phyloP scores from a whole-genome alignment of 2,113 vertebrate species.

The Clupea harengus region DNA sequence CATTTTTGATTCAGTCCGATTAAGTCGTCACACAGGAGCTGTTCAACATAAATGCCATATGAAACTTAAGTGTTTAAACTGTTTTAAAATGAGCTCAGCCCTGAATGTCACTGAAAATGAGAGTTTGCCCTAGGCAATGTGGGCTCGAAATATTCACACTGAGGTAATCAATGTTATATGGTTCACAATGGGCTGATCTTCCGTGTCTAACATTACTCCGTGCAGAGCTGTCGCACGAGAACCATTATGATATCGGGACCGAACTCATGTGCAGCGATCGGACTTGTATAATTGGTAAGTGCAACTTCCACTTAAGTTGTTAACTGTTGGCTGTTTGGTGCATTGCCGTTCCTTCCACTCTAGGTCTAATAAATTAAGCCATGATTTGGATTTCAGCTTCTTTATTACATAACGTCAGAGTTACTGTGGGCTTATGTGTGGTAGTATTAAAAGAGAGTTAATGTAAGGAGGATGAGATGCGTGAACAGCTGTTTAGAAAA shows the following conservation, averaged over 20 bases:
- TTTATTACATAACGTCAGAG: constrained; percentile 53
- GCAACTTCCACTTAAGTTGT: background rate
- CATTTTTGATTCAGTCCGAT: no score
- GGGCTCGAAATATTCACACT: background rate
- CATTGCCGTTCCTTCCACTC: background rate
- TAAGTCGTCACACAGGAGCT: background rate
- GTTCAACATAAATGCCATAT: background rate
- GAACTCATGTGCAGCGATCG: background rate
- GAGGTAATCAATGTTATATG: background rate
- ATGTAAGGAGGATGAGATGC: background rate
- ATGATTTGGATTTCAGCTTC: constrained; percentile 36
- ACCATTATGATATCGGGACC: background rate
- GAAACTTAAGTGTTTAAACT: background rate
- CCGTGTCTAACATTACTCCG: background rate
- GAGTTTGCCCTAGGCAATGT: background rate
- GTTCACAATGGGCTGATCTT: background rate
- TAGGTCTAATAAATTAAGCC: constrained; percentile 42
- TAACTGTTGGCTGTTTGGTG: constrained; percentile 13
- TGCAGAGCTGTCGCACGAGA: background rate
- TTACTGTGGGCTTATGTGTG: constrained; percentile 31
- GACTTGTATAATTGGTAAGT: constrained; percentile 8
- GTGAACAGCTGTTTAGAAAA: background rate
- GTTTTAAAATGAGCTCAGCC: background rate
- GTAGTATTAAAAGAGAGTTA: background rate
- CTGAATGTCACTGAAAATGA: background rate